Base-by-base conservation (phyloP, 2,797 vertebrate genomes). In the Spheniscus humboldti region DNA sequence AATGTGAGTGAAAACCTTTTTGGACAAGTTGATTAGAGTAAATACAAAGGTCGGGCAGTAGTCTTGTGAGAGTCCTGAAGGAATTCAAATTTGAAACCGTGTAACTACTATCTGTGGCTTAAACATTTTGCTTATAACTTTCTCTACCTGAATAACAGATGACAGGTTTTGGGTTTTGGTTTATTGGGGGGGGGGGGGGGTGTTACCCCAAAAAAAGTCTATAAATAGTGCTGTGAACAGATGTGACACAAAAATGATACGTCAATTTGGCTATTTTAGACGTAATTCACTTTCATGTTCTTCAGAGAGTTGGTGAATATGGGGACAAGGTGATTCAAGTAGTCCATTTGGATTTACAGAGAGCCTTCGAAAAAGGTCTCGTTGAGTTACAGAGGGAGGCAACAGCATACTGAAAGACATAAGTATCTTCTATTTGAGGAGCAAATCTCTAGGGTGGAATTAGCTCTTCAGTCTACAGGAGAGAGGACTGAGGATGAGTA, bases 171-270 rank as follows among this genome's bases (percentile, higher is more conserved):
- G 10, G 4, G 0, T 13, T 19, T 84, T 62, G 15, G 13, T 60
- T 59, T 64, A 41, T 16, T 66, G 14, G 4, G 9, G 5, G 23
- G n/a, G 9, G 5, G 22, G n/a, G 57, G 13, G 13, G 35, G 35
- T 35, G 35, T 20, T 9, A 6, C 7, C 14, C 41, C 19, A 4
- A 13, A 10, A 47, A 52, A 76, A 17, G 20, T 35, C 11, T 57
- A 2, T 24, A 64, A 55, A 23, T 69, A 71, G 8, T 56, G 24
- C 14, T 63, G 27, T 39, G 15, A 63, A 25, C 14, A 74, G 20
- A 15, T 67, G 17, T 0, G 0, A 16, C 41, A 56, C 6, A 13
- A 56, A 88, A 84, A 62, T 7, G 1, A 7, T 69, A 15, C 1
- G 1, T 39, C 39, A 28, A 0, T 88, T 30, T 47, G 22, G 5